Evolutionary conservation across 2,888 invertebrate genomes (phyloP).

Genomic region (Schizotus pectinicornis): DNA sequence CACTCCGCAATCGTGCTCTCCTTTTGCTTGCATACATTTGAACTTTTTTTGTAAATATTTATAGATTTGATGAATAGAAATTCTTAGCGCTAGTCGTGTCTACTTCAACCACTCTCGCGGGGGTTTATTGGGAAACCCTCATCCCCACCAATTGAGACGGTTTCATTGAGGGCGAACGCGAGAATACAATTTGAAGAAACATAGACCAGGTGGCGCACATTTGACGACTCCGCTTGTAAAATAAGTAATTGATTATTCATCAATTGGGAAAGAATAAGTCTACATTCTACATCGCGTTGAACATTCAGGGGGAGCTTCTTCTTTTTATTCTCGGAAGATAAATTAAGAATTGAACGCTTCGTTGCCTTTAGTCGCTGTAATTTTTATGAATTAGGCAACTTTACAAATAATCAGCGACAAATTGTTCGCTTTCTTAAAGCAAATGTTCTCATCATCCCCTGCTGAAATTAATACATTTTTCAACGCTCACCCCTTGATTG

Average conservation of each 20-base stretch:
- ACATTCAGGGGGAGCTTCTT: slow-evolving; percentile 20
- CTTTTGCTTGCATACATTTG: slow-evolving; percentile 19
- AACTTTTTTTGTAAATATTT: slow-evolving; percentile 27
- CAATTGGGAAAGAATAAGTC: slow-evolving; percentile 56
- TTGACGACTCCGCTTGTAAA: slow-evolving; percentile 57
- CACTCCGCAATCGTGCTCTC: slow-evolving; percentile 10
- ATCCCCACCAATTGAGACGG: slow-evolving; percentile 46
- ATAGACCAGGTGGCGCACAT: slow-evolving; percentile 57
- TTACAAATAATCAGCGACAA: slow-evolving; percentile 34
- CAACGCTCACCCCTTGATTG: too few species aligned
- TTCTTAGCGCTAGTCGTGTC: slow-evolving; percentile 22
- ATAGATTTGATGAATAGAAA: slow-evolving; percentile 14
- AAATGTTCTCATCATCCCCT: too few species aligned
- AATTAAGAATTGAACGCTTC: slow-evolving; percentile 58
- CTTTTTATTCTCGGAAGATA: slow-evolving; percentile 47
- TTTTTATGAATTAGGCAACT: slow-evolving; percentile 48
- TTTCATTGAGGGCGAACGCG: slow-evolving; percentile 52
- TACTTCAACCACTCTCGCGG: slow-evolving; percentile 21
- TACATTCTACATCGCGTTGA: slow-evolving; percentile 46
- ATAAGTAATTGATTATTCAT: slow-evolving; percentile 61
- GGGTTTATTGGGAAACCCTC: slow-evolving; percentile 28
- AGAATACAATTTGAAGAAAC: slow-evolving; percentile 54
- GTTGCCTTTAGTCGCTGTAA: slow-evolving; percentile 50
- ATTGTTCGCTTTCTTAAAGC: slow-evolving; percentile 7
- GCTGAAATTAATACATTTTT: too few species aligned